These are phyloP conservation scores for Lepilemur ruficaudatus DNA, from an alignment of 2,797 vertebrate species.

Conservation along the genomic window DNA sequence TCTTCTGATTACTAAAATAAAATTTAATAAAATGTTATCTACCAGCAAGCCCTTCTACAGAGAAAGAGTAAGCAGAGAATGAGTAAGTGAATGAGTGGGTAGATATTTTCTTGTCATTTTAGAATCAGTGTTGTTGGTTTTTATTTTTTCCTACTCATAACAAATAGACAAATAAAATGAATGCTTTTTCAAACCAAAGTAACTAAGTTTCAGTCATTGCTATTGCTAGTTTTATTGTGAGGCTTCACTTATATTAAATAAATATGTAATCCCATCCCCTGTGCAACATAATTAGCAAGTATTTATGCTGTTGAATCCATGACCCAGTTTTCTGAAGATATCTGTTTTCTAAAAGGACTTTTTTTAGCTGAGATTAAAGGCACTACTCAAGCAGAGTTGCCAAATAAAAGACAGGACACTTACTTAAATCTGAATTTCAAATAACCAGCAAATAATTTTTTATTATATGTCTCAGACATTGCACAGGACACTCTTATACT, in stretches of 20 bases:
- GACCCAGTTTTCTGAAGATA: constrained; percentile 69
- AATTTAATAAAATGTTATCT: background rate
- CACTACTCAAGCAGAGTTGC: background rate
- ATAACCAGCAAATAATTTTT: background rate
- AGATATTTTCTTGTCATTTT: background rate
- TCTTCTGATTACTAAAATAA: constrained; percentile 26
- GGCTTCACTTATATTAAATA: constrained; percentile 46
- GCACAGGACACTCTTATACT: background rate
- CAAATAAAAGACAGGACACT: constrained; percentile 27
- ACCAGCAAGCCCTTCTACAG: background rate
- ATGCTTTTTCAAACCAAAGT: background rate
- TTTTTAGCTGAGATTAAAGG: constrained; percentile 47
- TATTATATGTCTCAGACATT: background rate
- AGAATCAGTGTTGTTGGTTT: background rate
- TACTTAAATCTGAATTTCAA: constrained; percentile 41
- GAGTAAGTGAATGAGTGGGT: background rate
- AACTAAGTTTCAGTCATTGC: background rate
- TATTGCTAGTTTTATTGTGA: background rate
- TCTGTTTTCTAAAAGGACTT: constrained; percentile 65
- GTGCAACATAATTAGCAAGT: constrained; percentile 39
- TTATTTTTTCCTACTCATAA: background rate
- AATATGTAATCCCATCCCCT: constrained; percentile 17
- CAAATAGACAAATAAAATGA: background rate
- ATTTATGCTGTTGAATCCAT: constrained; percentile 57
- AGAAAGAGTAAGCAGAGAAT: background rate